A percentile compares a stretch with the other conserved stretches of the same genome.
Conservation (phyloP, 1,140 invertebrate species). For the Drosophila pseudoananassae region DNA sequence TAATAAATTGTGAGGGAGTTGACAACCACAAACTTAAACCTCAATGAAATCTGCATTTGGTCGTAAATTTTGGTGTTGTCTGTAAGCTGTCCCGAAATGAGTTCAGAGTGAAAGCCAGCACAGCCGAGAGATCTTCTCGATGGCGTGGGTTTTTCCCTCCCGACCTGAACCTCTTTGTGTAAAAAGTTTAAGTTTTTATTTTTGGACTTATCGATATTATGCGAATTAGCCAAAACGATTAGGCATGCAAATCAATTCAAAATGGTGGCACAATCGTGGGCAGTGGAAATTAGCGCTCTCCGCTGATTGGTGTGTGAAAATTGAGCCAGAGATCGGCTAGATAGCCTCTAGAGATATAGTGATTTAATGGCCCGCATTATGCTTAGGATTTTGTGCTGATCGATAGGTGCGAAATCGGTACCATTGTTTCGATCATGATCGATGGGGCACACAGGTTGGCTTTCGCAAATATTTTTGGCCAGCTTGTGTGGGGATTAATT, state of each 20-base stretch:
- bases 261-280: constrained; percentile 59
- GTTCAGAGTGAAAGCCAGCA: constrained; percentile 71
- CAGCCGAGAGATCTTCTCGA: constrained; percentile 30
- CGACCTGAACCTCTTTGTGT: constrained; percentile 12
- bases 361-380: constrained; percentile 59
- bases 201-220: constrained; percentile 56
- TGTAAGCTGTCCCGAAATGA: constrained; percentile 58
- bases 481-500: constrained; percentile 7
- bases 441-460: constrained; percentile 10
- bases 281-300: constrained; percentile 66
- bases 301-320: constrained; percentile 80
- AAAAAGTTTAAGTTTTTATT: constrained; percentile 37
- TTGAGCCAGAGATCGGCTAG: constrained; percentile 49
- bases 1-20: constrained; percentile 80
- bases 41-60: constrained; percentile 61
- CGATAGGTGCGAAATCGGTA: constrained; percentile 61
- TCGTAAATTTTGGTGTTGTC: constrained; percentile 63
- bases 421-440: constrained; percentile 26
- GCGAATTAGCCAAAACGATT: constrained; percentile 60
- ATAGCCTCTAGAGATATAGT: constrained; percentile 32
- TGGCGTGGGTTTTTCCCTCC: constrained; percentile 71
- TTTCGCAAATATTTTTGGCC: background rate
- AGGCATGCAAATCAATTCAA: constrained; percentile 77
- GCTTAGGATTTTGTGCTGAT: constrained; percentile 55
- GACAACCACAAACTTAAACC: constrained; percentile 33